Evolutionary conservation across 2,888 invertebrate genomes (phyloP), one percentile per base, ranked within the genome.

Genomic region (Caenorhabditis becei): DNA sequence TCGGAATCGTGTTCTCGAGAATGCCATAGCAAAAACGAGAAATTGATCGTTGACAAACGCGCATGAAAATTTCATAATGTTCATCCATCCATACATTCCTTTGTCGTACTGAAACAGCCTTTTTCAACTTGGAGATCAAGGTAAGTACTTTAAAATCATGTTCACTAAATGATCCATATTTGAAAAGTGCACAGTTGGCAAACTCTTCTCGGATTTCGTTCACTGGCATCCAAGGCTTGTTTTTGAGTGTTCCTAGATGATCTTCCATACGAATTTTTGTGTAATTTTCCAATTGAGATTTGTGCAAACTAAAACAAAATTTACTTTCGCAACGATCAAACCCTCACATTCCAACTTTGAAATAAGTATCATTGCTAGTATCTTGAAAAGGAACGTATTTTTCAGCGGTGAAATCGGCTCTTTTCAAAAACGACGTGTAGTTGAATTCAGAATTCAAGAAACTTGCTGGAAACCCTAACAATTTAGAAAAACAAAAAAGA

Each of bases 91-190:
- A 44, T 87, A 87, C 53, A 88, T 74, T 28, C 84, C 83, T 78
- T 87, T 86, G 72, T 88, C 87, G 53, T 88, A 88, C 86, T 87
- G 70, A 77, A 47, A n/a, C n/a, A n/a, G n/a, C n/a, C n/a, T n/a
- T n/a, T n/a, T n/a, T n/a, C n/a, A n/a, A n/a, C n/a, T n/a, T n/a
- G n/a, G n/a, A n/a, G n/a, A n/a, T n/a, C n/a, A n/a, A n/a, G n/a
- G n/a, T 16, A 26, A 4, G 4, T 41, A 84, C 87, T 74, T 83
- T 84, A 53, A 88, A 87, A 67, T 87, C 80, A 47, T 88, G 82
- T 37, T 83, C 82, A 41, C 71, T 79, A 7, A 84, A 54, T 2
- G 83, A 79, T 5, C 83, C 86, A 44, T 83, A 88, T 18, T 86
- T 84, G 32, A 80, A 77, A 24, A 80, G 58, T 18, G 82, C 77